Conservation (phyloP, 2,113 vertebrate species). For the Vulpes vulpes region DNA sequence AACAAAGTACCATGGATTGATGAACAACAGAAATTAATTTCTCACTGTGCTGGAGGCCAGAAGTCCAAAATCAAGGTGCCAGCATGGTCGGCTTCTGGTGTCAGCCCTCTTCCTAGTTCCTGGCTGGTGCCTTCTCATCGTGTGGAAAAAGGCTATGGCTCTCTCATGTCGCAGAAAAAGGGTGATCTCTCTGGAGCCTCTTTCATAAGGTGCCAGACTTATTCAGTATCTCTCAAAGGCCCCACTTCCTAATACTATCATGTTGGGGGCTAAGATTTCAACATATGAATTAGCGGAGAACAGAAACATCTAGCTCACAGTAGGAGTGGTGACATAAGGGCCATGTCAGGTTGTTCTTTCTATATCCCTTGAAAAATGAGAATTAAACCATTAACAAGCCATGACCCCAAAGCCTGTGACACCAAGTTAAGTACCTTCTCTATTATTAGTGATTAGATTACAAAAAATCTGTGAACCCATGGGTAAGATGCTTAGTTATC, state of each 20-base stretch:
- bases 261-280: neutral
- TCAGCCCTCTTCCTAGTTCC: neutral
- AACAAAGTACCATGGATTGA: neutral
- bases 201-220: neutral
- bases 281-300: neutral
- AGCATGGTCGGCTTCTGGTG: neutral
- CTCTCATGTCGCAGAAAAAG: neutral
- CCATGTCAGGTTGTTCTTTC: neutral
- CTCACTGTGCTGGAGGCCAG: neutral
- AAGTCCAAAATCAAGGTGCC: neutral
- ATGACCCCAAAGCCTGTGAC: neutral
- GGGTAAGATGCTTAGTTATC: neutral
- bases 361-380: neutral
- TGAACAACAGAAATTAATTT: neutral
- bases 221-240: too few relatives aligned
- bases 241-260: neutral
- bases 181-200: neutral
- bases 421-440: neutral
- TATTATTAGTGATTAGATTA: constrained; percentile 5
- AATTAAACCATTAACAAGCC: neutral
- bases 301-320: neutral
- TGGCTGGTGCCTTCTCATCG: neutral
- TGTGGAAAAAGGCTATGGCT: neutral
- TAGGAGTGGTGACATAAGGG: neutral
- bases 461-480: neutral